Percentiles rank a stretch among this genome's conserved stretches.
Evolutionary conservation across 2,888 invertebrate genomes (phyloP).

Genomic region (Periphyllus acericola): DNA sequence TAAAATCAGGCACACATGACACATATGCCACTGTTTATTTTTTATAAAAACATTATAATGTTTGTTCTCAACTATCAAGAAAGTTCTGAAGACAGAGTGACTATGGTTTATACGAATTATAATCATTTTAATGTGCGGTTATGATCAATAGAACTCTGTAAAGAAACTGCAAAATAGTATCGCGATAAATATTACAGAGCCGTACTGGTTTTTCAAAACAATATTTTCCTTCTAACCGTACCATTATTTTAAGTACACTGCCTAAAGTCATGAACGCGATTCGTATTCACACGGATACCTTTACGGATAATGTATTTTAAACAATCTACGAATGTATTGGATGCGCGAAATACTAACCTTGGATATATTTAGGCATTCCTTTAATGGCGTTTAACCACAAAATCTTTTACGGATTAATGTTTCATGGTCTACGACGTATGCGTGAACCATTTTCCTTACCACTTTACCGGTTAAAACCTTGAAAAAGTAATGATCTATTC

Average conservation of each 20-base stretch:
- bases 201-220: neutral
- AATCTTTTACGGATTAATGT: conserved; percentile 33
- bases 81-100: no score
- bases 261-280: no score
- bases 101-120: neutral
- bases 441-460: conserved; percentile 28
- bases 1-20: no score
- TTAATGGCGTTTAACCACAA: conserved; percentile 24
- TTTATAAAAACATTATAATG: no score
- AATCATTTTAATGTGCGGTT: neutral
- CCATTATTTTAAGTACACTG: neutral
- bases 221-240: no score
- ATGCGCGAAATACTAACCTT: conserved; percentile 34
- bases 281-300: no score
- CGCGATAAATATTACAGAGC: neutral
- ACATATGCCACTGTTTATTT: no score
- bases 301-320: neutral
- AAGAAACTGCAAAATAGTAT: neutral
- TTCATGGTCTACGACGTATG: conserved; percentile 42
- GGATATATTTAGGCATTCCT: neutral
- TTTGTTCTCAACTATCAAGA: no score
- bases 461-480: conserved; percentile 10
- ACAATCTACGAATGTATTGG: neutral
- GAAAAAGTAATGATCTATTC: conserved; percentile 16
- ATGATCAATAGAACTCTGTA: neutral